phyloP scores from a whole-genome alignment of 2,888 invertebrate species.

The Noctuana brunneofusca region DNA sequence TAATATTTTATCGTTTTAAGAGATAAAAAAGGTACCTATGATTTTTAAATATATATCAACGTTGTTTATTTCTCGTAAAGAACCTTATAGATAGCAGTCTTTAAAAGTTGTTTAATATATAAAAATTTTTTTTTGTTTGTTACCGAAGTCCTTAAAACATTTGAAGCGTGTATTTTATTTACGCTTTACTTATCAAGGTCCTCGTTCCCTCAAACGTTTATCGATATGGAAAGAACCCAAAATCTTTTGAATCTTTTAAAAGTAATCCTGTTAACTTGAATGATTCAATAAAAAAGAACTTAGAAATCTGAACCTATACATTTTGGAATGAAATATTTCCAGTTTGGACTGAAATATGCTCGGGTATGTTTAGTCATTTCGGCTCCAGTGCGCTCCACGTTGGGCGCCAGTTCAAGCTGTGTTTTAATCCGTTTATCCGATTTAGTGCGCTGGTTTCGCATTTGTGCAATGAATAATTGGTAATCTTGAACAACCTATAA shows the following conservation, averaged over 20 bases:
- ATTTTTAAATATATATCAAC: too few relatives aligned
- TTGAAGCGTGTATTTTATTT: conserved; percentile 10
- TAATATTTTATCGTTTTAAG: not conserved
- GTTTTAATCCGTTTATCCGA: conserved; percentile 22
- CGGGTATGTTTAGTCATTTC: conserved; percentile 21
- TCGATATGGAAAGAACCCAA: conserved; percentile 15
- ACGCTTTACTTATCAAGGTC: conserved; percentile 20
- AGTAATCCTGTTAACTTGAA: conserved; percentile 32
- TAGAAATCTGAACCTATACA: conserved; percentile 28
- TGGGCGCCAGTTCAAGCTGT: conserved; percentile 25
- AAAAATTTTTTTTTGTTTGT: not conserved
- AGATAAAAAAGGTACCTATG: too few relatives aligned
- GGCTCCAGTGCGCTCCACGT: conserved; percentile 17
- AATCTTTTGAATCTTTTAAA: conserved; percentile 24
- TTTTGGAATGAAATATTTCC: conserved; percentile 22
- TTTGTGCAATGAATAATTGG: not conserved
- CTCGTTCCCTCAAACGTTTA: conserved; percentile 24
- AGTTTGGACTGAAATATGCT: conserved; percentile 12
- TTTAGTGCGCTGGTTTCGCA: conserved; percentile 1
- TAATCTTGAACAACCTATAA: conserved; percentile 5
- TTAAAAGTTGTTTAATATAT: too few relatives aligned
- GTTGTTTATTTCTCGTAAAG: too few relatives aligned
- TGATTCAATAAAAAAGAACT: conserved; percentile 36
- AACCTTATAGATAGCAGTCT: too few relatives aligned
- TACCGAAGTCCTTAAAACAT: not conserved